Percentiles rank a stretch among this genome's conserved stretches.
Conservation (phyloP, 2,888 invertebrate genomes). For the Heteropelma amictum region DNA sequence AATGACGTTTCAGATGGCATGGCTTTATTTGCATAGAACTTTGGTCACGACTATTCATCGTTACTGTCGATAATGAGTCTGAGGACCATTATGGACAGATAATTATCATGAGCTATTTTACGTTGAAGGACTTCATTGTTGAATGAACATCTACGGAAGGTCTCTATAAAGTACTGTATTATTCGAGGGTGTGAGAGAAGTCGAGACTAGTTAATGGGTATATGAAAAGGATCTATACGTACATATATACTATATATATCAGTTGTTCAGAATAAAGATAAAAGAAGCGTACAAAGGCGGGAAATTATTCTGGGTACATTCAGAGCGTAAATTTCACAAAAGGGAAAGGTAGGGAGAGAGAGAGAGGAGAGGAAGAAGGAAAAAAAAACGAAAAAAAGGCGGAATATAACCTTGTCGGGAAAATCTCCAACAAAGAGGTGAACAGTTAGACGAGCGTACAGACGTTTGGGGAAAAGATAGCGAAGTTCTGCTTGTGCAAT, state of each 20-base stretch:
- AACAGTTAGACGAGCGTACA: conserved; percentile 14
- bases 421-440: conserved; percentile 46
- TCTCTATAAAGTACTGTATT: conserved; percentile 56
- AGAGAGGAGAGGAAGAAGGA: too few species aligned
- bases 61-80: too few species aligned
- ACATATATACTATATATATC: conserved; percentile 13
- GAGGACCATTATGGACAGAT: too few species aligned
- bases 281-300: conserved; percentile 18
- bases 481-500: too few species aligned
- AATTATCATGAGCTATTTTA: conserved; percentile 37
- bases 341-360: too few species aligned
- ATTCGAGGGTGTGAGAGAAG: conserved; percentile 53
- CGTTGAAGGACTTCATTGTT: conserved; percentile 57
- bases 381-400: not conserved
- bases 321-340: conserved; percentile 28
- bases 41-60: too few species aligned
- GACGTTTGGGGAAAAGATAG: conserved; percentile 1
- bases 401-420: conserved; percentile 23
- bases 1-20: too few species aligned
- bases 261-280: conserved; percentile 23
- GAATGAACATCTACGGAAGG: conserved; percentile 59
- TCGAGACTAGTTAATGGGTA: not conserved
- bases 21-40: too few species aligned
- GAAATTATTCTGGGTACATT: conserved; percentile 19
- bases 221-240: conserved; percentile 11